Evolutionary conservation across 2,113 vertebrate species (phyloP), one percentile per base, ranked within the genome.

Genomic region (Coracopsis vasa): DNA sequence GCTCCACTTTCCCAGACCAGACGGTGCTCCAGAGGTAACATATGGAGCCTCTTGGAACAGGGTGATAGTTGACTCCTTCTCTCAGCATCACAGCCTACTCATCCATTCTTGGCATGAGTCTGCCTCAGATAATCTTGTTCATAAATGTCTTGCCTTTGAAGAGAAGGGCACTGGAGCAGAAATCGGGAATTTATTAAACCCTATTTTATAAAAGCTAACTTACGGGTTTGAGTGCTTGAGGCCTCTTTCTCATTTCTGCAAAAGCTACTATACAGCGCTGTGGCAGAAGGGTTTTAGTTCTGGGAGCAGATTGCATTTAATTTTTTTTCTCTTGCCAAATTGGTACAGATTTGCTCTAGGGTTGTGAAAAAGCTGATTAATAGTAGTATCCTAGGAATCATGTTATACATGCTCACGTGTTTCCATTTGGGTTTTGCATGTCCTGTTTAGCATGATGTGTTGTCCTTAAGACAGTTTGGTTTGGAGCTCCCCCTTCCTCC

Each of bases 11-110:
- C 80, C 92, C 92, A 89, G 94, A 84, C 90, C 94, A 97, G 95
- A 95, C 72, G 51, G 94, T 86, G 88, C 85, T 96, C 64, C 88
- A 96, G 92, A 94, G 94, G 83, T 93, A 84, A 89, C 96, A 96
- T 97, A 97, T 85, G 96, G 96, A 94, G 69, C 56, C 25, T 87
- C 69, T 94, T 97, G 95, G 92, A 96, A 92, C 92, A 75, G 86
- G 33, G 72, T 96, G 61, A 44, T 88, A 75, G 88, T 75, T 96
- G 95, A 94, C 78, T 95, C 35, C 33, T 91, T 35, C 47, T 71
- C 80, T 93, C 65, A 79, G 61, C 80, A 61, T 96, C 61, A 33
- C 12, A 66, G 65, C 86, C 72, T 91, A 2, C 2, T 87, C 80
- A 89, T 91, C 82, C 73, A 5, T 72, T 48, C 86, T 96, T 96